phyloP scores from a whole-genome alignment of 2,113 vertebrate genomes.

The Lycaon pictus region DNA sequence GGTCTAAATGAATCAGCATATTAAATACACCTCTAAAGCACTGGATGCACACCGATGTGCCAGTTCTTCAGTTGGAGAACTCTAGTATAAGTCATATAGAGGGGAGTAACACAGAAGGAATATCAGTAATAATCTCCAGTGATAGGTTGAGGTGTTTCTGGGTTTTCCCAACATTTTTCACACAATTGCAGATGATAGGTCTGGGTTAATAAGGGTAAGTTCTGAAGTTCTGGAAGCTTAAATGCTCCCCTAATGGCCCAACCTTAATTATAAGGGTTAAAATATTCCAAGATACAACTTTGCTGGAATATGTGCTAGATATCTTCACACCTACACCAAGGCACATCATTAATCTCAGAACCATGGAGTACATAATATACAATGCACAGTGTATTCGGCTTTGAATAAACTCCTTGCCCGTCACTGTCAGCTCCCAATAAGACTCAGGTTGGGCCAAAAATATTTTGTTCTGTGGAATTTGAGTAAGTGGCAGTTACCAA shows the following conservation, averaged over 20 bases:
- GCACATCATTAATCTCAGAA: neutral
- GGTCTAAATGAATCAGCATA: neutral
- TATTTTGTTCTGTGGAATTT: slow-evolving; percentile 36
- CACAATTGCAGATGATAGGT: neutral
- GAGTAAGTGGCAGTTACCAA: neutral
- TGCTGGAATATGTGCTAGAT: neutral
- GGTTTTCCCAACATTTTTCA: neutral
- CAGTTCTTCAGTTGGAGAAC: neutral
- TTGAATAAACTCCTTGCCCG: neutral
- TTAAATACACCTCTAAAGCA: neutral
- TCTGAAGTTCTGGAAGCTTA: neutral
- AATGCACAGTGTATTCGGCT: neutral
- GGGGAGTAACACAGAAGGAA: neutral
- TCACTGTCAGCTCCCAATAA: neutral
- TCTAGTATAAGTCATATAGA: neutral
- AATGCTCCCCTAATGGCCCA: neutral
- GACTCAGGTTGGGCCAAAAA: neutral
- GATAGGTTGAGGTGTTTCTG: neutral
- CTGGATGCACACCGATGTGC: neutral
- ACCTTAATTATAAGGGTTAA: slow-evolving; percentile 1
- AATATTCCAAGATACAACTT: neutral
- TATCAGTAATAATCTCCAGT: neutral
- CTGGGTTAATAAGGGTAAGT: neutral
- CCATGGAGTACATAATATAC: neutral
- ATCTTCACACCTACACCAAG: neutral